Evolutionary conservation across 2,797 vertebrate genomes (phyloP).

Genomic region (Enoplosus armatus): DNA sequence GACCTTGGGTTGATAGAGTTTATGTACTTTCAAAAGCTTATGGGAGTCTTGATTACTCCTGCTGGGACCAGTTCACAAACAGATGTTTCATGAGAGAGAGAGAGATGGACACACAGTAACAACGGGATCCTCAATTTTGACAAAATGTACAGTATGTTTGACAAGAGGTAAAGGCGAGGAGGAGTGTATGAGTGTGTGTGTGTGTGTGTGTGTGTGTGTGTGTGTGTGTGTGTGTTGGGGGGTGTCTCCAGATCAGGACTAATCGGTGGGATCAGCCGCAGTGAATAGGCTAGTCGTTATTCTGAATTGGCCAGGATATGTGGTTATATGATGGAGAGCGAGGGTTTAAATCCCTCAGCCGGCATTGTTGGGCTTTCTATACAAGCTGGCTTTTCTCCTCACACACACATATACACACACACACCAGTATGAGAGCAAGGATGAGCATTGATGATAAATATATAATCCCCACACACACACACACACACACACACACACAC

Average conservation of each 20-base stretch:
- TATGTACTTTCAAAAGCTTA: constrained; percentile 42
- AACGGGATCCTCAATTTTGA: constrained; percentile 46
- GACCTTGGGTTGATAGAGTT: constrained; percentile 65
- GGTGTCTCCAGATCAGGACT: constrained; percentile 73
- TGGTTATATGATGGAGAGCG: constrained; percentile 85
- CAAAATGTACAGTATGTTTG: constrained; percentile 49
- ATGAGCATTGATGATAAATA: constrained; percentile 84
- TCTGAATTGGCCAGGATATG: constrained; percentile 91
- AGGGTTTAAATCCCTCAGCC: constrained; percentile 81
- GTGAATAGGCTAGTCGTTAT: constrained; percentile 89
- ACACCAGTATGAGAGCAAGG: constrained; percentile 64
- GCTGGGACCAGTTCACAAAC: constrained; percentile 31
- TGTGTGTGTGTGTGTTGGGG: constrained; percentile 24
- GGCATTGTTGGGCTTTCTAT: constrained; percentile 73
- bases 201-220: constrained; percentile 29
- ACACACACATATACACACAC: constrained; percentile 26
- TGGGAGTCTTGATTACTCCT: constrained; percentile 37
- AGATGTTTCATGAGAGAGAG: constrained; percentile 29
- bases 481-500: constrained; percentile 60
- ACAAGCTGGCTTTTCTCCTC: constrained; percentile 77
- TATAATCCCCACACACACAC: constrained; percentile 80
- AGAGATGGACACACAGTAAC: constrained; percentile 29
- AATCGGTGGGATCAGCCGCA: constrained; percentile 79
- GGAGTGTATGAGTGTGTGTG: constrained; percentile 7
- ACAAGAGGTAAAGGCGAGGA: constrained; percentile 43